Percentiles rank a stretch among this genome's conserved stretches.
These are phyloP conservation scores for Andricus quercusramuli DNA, from an alignment of 2,888 invertebrate genomes.

Conservation along the genomic window DNA sequence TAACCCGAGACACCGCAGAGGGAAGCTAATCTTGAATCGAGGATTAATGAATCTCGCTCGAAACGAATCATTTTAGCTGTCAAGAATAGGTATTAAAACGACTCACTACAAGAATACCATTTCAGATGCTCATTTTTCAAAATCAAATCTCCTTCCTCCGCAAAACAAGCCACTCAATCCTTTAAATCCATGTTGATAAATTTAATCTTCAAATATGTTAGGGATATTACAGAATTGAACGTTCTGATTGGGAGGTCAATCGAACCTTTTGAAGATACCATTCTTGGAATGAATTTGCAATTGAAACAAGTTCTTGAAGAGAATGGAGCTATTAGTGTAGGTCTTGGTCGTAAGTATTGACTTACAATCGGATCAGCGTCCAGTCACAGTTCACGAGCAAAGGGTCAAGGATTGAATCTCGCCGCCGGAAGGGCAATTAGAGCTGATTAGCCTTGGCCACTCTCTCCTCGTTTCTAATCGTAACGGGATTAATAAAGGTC, in stretches of 20 bases:
- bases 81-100: neutral
- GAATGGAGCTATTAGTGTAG: neutral
- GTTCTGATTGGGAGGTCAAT: no score
- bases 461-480: slow-evolving; percentile 54
- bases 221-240: no score
- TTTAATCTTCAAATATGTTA: neutral
- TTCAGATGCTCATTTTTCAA: slow-evolving; percentile 17
- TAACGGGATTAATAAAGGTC: slow-evolving; percentile 70
- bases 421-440: slow-evolving; percentile 60
- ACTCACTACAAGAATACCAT: neutral
- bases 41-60: slow-evolving; percentile 44
- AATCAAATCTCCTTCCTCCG: neutral
- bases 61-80: neutral
- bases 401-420: slow-evolving; percentile 19
- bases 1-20: slow-evolving; percentile 38
- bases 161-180: neutral
- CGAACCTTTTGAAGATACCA: neutral
- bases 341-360: slow-evolving; percentile 4
- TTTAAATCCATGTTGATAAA: neutral
- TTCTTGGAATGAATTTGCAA: neutral
- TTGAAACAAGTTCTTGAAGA: neutral
- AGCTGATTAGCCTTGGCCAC: slow-evolving; percentile 62
- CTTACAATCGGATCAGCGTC: neutral
- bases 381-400: slow-evolving; percentile 20
- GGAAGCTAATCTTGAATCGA: slow-evolving; percentile 48